phyloP scores from a whole-genome alignment of 1,140 invertebrate species.

The Patella vulgata region DNA sequence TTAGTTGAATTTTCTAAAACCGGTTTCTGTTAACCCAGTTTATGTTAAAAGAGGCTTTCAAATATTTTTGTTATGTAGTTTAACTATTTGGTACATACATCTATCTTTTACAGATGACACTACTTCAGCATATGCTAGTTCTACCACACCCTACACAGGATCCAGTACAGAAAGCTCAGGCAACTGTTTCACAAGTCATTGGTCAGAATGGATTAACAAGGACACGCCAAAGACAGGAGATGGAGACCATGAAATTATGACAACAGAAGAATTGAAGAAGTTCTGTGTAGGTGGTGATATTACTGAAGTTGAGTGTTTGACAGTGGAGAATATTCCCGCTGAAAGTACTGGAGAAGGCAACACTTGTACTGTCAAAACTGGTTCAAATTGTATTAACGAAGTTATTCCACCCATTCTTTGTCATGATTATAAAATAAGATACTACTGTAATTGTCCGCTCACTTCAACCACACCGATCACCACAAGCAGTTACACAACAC shows the following conservation, averaged over 20 bases:
- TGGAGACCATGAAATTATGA: constrained; percentile 43
- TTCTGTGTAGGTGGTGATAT: constrained; percentile 48
- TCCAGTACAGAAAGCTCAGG: too few species aligned
- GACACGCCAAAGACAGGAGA: constrained; percentile 42
- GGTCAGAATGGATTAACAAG: constrained; percentile 46
- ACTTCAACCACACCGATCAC: too few species aligned
- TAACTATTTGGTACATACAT: too few species aligned
- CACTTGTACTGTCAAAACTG: constrained; percentile 17
- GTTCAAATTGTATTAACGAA: constrained; percentile 21
- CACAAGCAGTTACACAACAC: too few species aligned
- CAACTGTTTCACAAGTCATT: too few species aligned
- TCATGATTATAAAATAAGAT: constrained; percentile 58
- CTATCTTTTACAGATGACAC: too few species aligned
- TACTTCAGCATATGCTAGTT: too few species aligned
- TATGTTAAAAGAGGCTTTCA: too few species aligned
- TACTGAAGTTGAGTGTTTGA: constrained; percentile 45
- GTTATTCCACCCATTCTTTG: constrained; percentile 37
- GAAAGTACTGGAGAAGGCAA: constrained; percentile 15
- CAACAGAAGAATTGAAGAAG: constrained; percentile 24
- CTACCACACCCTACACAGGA: too few species aligned
- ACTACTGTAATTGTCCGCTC: constrained; percentile 46
- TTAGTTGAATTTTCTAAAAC: too few species aligned
- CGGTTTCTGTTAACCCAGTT: too few species aligned
- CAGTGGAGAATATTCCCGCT: constrained; percentile 8
- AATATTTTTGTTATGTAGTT: too few species aligned